phyloP scores from a whole-genome alignment of 2,113 vertebrate species.

The Ceyx melanurus region DNA sequence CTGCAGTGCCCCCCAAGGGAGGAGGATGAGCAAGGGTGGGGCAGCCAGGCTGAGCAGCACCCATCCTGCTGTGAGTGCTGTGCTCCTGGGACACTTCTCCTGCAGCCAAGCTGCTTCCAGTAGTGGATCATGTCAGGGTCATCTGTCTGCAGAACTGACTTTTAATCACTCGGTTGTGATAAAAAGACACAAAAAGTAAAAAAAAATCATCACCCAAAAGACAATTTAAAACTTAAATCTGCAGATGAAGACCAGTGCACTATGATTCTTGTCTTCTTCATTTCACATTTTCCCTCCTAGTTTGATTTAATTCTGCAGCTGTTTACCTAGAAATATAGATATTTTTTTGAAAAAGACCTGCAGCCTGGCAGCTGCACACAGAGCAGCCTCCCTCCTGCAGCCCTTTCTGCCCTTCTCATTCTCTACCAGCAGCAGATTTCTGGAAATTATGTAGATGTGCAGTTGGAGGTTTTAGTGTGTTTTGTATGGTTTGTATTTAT shows the following conservation, averaged over 20 bases:
- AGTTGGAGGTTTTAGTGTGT: no score
- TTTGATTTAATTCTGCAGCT: neutral
- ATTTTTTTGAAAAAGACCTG: neutral
- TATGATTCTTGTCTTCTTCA: neutral
- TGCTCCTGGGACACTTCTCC: neutral
- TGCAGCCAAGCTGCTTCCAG: neutral
- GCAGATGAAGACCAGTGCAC: neutral
- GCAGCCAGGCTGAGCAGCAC: accelerated
- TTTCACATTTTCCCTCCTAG: neutral
- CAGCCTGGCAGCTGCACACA: neutral
- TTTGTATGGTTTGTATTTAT: neutral
- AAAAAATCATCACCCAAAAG: neutral
- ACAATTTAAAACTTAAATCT: neutral
- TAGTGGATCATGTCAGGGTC: accelerated
- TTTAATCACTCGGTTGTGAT: neutral
- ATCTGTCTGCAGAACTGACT: neutral
- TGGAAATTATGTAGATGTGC: neutral
- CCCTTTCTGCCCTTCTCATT: neutral
- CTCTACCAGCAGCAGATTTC: neutral
- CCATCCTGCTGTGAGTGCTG: accelerated
- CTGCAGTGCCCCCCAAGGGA: neutral
- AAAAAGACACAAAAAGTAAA: neutral
- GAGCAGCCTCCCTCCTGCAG: neutral
- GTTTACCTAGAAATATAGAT: neutral
- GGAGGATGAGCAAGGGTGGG: accelerated